These are phyloP conservation scores for Calidris pygmaea DNA, from an alignment of 2,113 vertebrate genomes.

Conservation along the genomic window DNA sequence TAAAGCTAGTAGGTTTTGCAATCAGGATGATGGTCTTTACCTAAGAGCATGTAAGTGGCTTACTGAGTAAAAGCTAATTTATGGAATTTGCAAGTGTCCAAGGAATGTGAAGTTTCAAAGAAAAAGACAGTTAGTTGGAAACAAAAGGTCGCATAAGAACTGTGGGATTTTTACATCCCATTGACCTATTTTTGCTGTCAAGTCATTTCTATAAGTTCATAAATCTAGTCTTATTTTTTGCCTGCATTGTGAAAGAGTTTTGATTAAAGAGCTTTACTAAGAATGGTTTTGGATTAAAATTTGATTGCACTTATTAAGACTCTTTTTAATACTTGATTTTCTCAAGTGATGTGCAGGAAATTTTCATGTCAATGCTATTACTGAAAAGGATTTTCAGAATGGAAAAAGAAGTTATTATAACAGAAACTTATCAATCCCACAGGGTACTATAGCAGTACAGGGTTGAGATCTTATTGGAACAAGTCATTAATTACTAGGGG, in stretches of 20 bases:
- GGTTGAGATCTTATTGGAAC: neutral
- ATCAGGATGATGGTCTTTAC: neutral
- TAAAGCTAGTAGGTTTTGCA: neutral
- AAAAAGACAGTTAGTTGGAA: neutral
- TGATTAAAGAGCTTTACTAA: constrained; percentile 39
- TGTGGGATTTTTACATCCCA: neutral
- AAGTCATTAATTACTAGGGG: neutral
- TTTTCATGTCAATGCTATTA: neutral
- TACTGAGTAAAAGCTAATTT: neutral
- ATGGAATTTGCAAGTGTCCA: neutral
- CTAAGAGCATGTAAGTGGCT: neutral
- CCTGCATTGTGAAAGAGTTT: neutral
- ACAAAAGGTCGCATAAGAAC: neutral
- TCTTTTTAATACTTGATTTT: constrained; percentile 19
- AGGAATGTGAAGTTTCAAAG: neutral
- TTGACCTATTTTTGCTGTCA: constrained; percentile 51
- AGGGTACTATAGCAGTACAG: neutral
- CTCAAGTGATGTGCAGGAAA: constrained; percentile 8
- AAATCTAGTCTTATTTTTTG: constrained; percentile 20
- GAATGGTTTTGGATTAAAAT: constrained; percentile 25
- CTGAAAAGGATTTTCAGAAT: neutral
- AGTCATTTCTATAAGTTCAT: constrained; percentile 26
- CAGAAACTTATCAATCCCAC: neutral
- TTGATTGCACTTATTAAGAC: constrained; percentile 29
- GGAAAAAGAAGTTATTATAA: neutral